These are phyloP conservation scores for Alouatta palliata DNA, from an alignment of 2,113 vertebrate species.

Conservation along the genomic window DNA sequence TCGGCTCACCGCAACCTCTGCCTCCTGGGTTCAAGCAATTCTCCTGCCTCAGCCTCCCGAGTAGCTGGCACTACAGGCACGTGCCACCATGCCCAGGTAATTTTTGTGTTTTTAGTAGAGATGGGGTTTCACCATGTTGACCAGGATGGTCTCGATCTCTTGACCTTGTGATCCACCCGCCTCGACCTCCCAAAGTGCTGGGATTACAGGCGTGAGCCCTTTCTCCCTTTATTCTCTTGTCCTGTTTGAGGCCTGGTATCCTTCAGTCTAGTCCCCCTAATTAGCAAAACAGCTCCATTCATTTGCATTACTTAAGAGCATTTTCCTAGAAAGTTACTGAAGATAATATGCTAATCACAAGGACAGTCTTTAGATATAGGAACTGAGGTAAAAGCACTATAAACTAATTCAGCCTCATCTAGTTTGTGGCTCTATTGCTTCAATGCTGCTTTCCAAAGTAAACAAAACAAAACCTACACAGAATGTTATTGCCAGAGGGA, in stretches of 20 bases:
- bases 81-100: too few relatives aligned
- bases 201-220: too few relatives aligned
- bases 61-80: too few relatives aligned
- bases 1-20: too few relatives aligned
- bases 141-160: too few relatives aligned
- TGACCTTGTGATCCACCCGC: too few relatives aligned
- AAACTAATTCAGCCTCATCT: neutral
- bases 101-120: too few relatives aligned
- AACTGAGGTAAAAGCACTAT: neutral
- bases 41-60: too few relatives aligned
- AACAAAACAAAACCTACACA: neutral
- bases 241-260: neutral
- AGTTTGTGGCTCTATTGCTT: neutral
- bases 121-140: too few relatives aligned
- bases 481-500: neutral
- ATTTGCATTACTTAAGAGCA: slow-evolving; percentile 42
- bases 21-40: too few relatives aligned
- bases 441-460: neutral
- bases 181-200: too few relatives aligned
- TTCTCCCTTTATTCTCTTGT: neutral
- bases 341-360: slow-evolving; percentile 18
- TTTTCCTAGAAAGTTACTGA: slow-evolving; percentile 19
- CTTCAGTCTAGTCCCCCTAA: neutral
- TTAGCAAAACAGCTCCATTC: slow-evolving; percentile 9
- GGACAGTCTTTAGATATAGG: neutral